Conservation (phyloP, 2,797 vertebrate genomes). For the Alca torda region DNA sequence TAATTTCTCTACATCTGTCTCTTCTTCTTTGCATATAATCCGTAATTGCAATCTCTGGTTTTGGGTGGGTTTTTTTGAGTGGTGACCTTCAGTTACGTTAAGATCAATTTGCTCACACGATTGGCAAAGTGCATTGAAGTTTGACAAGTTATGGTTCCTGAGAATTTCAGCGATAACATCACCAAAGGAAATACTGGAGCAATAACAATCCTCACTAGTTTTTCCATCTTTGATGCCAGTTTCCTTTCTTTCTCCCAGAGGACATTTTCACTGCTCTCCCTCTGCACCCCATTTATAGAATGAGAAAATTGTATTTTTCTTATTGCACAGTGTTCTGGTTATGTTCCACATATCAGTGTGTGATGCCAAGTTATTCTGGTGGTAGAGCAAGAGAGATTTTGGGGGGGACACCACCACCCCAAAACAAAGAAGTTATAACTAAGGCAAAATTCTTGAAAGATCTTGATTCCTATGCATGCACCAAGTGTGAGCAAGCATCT, state of each 20-base stretch:
- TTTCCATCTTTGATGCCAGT: background rate
- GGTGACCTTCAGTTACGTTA: background rate
- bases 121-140: background rate
- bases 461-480: background rate
- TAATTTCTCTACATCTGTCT: slow-evolving; percentile 37
- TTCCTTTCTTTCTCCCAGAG: background rate
- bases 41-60: background rate
- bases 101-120: background rate
- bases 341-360: background rate
- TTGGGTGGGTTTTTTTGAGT: background rate
- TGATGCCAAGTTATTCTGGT: background rate
- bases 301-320: background rate
- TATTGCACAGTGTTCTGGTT: background rate
- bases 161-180: background rate
- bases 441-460: background rate
- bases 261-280: background rate
- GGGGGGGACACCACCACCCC: background rate
- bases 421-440: background rate
- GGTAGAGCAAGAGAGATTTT: background rate
- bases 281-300: background rate
- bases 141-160: background rate
- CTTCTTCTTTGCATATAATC: slow-evolving; percentile 9
- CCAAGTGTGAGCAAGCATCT: background rate
- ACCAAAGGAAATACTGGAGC: background rate
- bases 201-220: background rate